Conservation (phyloP, 2,797 vertebrate species). For the Garrulus glandarius region DNA sequence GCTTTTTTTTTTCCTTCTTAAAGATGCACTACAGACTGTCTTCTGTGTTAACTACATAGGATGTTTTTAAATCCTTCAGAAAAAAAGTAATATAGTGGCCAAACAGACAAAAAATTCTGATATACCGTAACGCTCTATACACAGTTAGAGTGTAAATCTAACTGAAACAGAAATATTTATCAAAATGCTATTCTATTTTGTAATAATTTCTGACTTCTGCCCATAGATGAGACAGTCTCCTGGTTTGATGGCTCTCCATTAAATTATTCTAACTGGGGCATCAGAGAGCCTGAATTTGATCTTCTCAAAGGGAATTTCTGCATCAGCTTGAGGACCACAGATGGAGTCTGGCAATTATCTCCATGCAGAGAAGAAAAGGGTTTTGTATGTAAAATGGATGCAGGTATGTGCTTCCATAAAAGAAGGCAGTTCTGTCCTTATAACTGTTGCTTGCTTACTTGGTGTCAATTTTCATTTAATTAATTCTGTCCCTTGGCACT, state of each 20-base stretch:
- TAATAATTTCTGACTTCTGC: neutral
- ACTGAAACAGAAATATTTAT: neutral
- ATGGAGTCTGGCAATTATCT: conserved; percentile 84
- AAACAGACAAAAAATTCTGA: neutral
- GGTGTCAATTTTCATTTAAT: neutral
- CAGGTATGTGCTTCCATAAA: conserved; percentile 72
- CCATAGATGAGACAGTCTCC: conserved; percentile 77
- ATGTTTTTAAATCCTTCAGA: neutral
- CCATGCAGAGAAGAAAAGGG: conserved; percentile 81
- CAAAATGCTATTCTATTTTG: neutral
- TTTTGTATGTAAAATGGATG: conserved; percentile 87
- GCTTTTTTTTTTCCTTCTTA: neutral
- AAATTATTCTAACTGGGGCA: conserved; percentile 86
- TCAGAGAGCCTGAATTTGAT: conserved; percentile 76
- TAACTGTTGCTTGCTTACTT: neutral
- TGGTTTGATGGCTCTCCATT: conserved; percentile 86
- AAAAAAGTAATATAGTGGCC: neutral
- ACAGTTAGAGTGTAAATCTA: neutral
- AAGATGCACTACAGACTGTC: neutral
- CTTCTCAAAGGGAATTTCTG: conserved; percentile 77
- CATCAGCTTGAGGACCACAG: conserved; percentile 75
- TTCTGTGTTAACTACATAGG: neutral
- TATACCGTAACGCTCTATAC: too few species aligned
- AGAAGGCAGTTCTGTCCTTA: neutral
- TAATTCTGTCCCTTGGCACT: neutral